A percentile compares a stretch with the other conserved stretches of the same genome.
Evolutionary conservation across 2,888 invertebrate species (phyloP).

Genomic region (Drosophila borealis): DNA sequence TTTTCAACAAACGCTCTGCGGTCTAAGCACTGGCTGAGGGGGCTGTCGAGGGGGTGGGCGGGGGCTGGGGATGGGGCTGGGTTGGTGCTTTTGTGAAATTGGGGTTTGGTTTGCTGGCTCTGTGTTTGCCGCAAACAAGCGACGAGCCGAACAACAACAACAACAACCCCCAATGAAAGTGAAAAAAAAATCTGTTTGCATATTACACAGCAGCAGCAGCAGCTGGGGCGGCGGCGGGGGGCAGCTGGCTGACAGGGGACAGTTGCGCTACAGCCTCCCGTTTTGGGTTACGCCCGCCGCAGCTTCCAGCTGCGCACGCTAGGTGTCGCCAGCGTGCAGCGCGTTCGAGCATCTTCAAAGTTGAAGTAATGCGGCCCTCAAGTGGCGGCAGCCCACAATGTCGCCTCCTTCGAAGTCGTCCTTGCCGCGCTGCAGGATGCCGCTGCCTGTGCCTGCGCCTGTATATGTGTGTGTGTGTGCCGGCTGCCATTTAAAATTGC

Average conservation of each 20-base stretch:
- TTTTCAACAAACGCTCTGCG: conserved; percentile 74
- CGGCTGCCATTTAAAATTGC: conserved; percentile 75
- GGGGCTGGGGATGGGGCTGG: neutral
- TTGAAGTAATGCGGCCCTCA: conserved; percentile 80
- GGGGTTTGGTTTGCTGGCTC: conserved; percentile 36
- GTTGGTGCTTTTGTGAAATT: conserved; percentile 1
- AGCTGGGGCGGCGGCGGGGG: neutral
- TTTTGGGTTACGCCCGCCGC: conserved; percentile 30
- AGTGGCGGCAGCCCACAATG: conserved; percentile 61
- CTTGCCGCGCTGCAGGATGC: conserved; percentile 41
- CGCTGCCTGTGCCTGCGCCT: neutral
- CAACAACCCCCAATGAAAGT: conserved; percentile 65
- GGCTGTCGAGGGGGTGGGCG: neutral
- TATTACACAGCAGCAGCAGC: conserved; percentile 54
- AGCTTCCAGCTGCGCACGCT: conserved; percentile 78
- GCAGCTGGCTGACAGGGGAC: conserved; percentile 9
- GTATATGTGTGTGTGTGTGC: conserved; percentile 33
- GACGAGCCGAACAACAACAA: conserved; percentile 42
- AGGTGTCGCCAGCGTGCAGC: conserved; percentile 72
- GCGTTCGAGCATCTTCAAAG: conserved; percentile 80
- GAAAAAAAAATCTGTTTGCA: conserved; percentile 76
- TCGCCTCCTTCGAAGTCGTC: conserved; percentile 25
- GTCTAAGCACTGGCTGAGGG: conserved; percentile 20
- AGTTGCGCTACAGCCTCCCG: neutral
- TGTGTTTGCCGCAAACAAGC: conserved; percentile 74